phyloP scores from a whole-genome alignment of 2,797 vertebrate species.

The Chloroceryle amazona region DNA sequence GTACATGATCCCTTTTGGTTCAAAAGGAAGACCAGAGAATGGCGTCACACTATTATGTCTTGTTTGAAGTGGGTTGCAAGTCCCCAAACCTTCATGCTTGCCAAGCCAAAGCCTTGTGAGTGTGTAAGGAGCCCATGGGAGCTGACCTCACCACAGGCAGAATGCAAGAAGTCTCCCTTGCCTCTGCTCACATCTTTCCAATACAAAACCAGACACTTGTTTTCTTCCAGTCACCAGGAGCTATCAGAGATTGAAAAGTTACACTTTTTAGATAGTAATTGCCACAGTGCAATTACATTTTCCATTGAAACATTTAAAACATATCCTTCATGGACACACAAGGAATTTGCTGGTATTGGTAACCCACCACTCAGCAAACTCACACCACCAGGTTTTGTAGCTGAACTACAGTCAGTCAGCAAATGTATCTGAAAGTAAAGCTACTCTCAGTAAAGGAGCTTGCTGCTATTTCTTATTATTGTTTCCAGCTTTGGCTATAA shows the following conservation, averaged over 20 bases:
- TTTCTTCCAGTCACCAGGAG: neutral
- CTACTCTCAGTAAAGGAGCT: neutral
- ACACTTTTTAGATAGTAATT: neutral
- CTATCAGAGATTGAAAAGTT: neutral
- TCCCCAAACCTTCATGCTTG: neutral
- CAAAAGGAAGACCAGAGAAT: neutral
- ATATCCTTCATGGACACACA: neutral
- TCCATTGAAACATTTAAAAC: neutral
- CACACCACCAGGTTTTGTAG: neutral
- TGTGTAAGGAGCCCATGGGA: neutral
- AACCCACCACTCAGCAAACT: neutral
- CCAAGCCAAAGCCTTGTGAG: neutral
- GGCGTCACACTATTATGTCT: neutral
- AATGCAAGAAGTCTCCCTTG: neutral
- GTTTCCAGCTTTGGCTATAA: neutral
- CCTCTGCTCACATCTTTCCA: neutral
- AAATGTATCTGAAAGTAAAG: neutral
- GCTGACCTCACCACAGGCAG: neutral
- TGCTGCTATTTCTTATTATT: neutral
- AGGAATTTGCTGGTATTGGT: neutral
- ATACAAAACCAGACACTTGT: neutral
- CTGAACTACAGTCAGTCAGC: neutral
- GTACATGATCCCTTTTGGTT: neutral
- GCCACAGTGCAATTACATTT: neutral
- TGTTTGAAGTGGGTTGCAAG: neutral